Base-by-base conservation (phyloP, 2,797 vertebrate genomes). In the Amblyopsis hoosieri region DNA sequence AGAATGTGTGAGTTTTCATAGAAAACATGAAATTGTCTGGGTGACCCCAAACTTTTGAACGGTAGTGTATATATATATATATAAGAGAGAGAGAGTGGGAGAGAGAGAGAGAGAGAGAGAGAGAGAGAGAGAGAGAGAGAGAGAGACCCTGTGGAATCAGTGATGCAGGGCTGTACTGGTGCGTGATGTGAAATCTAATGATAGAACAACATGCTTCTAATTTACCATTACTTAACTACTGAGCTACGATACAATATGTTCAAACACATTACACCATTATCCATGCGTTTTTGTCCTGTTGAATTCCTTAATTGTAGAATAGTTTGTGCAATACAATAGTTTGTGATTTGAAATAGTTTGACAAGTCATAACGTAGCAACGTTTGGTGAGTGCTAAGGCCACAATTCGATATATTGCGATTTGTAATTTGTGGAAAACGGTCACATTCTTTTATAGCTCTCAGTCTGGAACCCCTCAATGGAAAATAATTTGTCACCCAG, bases 171-270 rank as follows among this genome's bases (percentile, higher is more conserved):
- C 69, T 79, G 49, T 71, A 59, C 60, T 10, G 2, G 71, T 70
- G 61, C 59, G 76, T 81, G 84, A 85, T 71, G 68, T 73, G 79
- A 83, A 82, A 84, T 68, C 64, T 72, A 83, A 86, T 79, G 60
- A 69, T 72, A 53, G 68, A 72, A 64, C 17, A 9, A 49, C 66
- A 62, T 75, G 70, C 68, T 52, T 69, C 52, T 47, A 54, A 48
- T 60, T 63, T 66, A 60, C 66, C 53, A 69, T 59, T 23, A 53
- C 75, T 45, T 2, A 19, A 59, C 50, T 50, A 56, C 67, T 75
- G 62, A 73, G 56, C 62, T 59, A 62, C 66, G 55, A 23, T 23
- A 23, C 57, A 37, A 1, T 23, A 23, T 49, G 54, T 48, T 45
- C 13, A 51, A 19, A 10, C 51, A 50, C 12, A 51, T 60, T 60